Evolutionary conservation across 1,140 invertebrate genomes (phyloP), one percentile per base, ranked within the genome.

Genomic region (Drosophila pseudoobscura): DNA sequence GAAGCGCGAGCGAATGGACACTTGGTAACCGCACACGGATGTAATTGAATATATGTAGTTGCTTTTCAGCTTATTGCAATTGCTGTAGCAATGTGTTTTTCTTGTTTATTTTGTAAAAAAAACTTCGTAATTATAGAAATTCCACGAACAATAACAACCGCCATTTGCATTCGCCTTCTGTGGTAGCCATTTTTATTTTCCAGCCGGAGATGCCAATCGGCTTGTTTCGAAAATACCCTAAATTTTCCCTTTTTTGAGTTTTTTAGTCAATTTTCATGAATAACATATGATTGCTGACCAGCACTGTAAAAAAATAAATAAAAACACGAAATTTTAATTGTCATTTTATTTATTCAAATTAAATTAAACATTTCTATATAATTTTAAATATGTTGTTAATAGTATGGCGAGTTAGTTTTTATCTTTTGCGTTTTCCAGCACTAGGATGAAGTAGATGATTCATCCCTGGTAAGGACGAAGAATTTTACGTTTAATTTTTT

Each of bases 121-220:
- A 89, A 80, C 85, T 82, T 89, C 76, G 78, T 90, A 75, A 80
- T 78, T 78, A 80, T 82, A 72, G 73, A 87, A 90, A 78, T 90
- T 87, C 75, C 80, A 90, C 83, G 79, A 89, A 90, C 83, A 91
- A 91, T 90, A 91, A 91, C 89, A 91, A 91, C 80, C 80, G 84
- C 80, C 78, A 82, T 83, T 82, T 82, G 82, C 82, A 87, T 82
- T 39, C 35, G 78, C 79, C 80, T 83, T 83, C 72, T 78, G 79
- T 87, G 78, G 83, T 88, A 88, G 83, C 83, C 83, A 87, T 87
- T 88, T 87, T 87, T 87, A 88, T 88, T 87, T 87, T 87, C 83
- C 83, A 87, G 84, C 64, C 82, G 80, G 71, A 71, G 82, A 58
- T 88, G 46, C 68, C 82, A 72, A 31, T 58, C 24, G 55, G 50